Evolutionary conservation across 2,888 invertebrate genomes (phyloP).

Genomic region (Trissolcus japonicus): DNA sequence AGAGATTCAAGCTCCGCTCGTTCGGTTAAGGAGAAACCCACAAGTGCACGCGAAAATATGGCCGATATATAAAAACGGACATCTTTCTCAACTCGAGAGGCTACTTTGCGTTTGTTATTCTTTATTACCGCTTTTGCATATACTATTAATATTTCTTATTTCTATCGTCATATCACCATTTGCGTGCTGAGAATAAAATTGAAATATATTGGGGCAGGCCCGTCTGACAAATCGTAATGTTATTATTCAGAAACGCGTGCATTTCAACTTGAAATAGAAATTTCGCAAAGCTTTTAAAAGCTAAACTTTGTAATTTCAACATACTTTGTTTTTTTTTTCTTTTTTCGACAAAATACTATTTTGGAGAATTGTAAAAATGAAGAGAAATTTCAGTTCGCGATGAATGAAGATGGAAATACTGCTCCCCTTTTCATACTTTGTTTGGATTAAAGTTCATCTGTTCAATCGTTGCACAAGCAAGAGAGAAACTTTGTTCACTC

Average conservation of each 20-base stretch:
- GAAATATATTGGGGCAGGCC: conserved; percentile 5
- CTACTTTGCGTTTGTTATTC: conserved; percentile 44
- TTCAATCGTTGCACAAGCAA: conserved; percentile 29
- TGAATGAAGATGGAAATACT: conserved; percentile 44
- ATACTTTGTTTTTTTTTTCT: no score
- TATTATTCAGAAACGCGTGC: no score
- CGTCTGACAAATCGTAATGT: no score
- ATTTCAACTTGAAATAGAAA: no score
- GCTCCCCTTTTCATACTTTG: conserved; percentile 6
- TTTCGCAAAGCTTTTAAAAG: neutral
- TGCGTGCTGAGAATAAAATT: conserved; percentile 14
- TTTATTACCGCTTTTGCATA: conserved; percentile 47
- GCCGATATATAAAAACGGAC: conserved; percentile 34
- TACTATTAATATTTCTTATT: conserved; percentile 47
- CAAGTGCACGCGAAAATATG: conserved; percentile 47
- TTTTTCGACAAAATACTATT: neutral
- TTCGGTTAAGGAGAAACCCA: conserved; percentile 17
- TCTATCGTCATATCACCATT: conserved; percentile 7
- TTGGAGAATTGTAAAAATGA: neutral
- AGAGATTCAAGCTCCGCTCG: conserved; percentile 39
- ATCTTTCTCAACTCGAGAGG: conserved; percentile 49
- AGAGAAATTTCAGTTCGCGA: neutral
- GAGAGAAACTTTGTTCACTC: conserved; percentile 45
- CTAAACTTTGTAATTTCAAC: neutral
- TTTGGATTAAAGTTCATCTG: conserved; percentile 46